Conservation (phyloP, 2,797 vertebrate genomes). For the Enteromius afrohamiltoni region DNA sequence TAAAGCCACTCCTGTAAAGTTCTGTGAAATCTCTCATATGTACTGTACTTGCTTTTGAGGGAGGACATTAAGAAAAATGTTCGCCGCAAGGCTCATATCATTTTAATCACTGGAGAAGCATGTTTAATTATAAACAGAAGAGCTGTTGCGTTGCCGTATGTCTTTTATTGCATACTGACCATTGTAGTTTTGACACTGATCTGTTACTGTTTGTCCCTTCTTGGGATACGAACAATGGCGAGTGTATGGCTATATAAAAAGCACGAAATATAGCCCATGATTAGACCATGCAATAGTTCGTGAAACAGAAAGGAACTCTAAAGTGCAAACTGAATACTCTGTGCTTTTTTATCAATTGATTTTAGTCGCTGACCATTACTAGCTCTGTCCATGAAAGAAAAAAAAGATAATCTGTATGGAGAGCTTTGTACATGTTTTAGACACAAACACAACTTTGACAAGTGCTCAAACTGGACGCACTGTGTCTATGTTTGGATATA, state of each 20-base stretch:
- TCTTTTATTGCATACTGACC: conserved; percentile 40
- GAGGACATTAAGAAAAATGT: conserved; percentile 24
- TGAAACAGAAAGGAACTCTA: conserved; percentile 7
- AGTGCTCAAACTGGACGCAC: conserved; percentile 18
- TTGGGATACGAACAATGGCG: conserved; percentile 11
- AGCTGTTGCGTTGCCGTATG: conserved; percentile 28
- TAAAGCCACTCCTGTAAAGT: conserved; percentile 39
- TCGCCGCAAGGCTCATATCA: conserved; percentile 26
- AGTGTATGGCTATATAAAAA: conserved; percentile 9
- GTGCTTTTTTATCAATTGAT: background rate
- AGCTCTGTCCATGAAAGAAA: background rate
- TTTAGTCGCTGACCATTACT: conserved; percentile 6
- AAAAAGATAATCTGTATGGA: background rate
- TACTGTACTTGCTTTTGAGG: conserved; percentile 14
- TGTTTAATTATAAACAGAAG: conserved; percentile 24
- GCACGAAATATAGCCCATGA: conserved; percentile 5
- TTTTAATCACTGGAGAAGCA: conserved; percentile 27
- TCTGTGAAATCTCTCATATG: conserved; percentile 3
- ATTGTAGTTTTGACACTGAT: conserved; percentile 49
- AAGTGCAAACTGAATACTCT: background rate
- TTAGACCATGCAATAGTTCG: background rate
- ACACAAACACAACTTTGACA: conserved; percentile 6
- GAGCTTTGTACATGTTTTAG: background rate
- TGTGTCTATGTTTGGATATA: conserved; percentile 5
- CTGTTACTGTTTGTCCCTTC: conserved; percentile 12